Evolutionary conservation across 1,140 invertebrate genomes (phyloP).

Genomic region (Periplaneta americana): DNA sequence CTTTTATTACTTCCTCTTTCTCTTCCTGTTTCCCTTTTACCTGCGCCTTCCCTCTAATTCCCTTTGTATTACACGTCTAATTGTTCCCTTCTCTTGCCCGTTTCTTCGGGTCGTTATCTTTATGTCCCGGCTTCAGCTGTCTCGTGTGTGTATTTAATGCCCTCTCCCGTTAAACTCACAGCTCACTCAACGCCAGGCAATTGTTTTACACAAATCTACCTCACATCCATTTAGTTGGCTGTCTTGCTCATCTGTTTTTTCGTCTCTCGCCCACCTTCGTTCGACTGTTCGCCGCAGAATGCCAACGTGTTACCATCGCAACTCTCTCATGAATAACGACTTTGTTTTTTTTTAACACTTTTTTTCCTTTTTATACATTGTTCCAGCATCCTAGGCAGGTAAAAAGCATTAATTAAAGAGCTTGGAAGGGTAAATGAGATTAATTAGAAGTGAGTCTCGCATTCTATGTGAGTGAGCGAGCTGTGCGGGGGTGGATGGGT

Average conservation of each 20-base stretch:
- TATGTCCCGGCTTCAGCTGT: not conserved
- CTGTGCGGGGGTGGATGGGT: not conserved
- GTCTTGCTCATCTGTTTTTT: not conserved
- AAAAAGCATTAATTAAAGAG: slow-evolving; percentile 21
- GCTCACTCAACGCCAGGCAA: not conserved
- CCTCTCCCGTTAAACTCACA: not conserved
- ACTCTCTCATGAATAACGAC: slow-evolving; percentile 10
- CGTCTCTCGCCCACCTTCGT: not conserved
- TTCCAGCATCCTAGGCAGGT: slow-evolving; percentile 13
- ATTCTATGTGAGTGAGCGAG: slow-evolving; percentile 3
- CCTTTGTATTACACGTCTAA: not conserved
- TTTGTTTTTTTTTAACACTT: slow-evolving; percentile 2
- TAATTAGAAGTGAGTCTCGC: slow-evolving; percentile 16
- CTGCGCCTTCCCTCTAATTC: not conserved
- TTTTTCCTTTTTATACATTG: slow-evolving; percentile 1
- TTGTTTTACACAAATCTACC: slow-evolving; percentile 3
- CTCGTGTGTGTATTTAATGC: not conserved
- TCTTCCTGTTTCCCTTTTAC: not conserved
- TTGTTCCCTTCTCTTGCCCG: not conserved
- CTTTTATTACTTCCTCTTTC: not conserved
- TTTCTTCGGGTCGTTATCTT: not conserved
- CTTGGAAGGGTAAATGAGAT: slow-evolving; percentile 13
- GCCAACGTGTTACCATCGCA: not conserved
- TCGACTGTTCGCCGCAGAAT: not conserved
- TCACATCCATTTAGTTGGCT: slow-evolving; percentile 3